Evolutionary conservation across 2,113 vertebrate species (phyloP).

Genomic region (Zapus hudsonius): DNA sequence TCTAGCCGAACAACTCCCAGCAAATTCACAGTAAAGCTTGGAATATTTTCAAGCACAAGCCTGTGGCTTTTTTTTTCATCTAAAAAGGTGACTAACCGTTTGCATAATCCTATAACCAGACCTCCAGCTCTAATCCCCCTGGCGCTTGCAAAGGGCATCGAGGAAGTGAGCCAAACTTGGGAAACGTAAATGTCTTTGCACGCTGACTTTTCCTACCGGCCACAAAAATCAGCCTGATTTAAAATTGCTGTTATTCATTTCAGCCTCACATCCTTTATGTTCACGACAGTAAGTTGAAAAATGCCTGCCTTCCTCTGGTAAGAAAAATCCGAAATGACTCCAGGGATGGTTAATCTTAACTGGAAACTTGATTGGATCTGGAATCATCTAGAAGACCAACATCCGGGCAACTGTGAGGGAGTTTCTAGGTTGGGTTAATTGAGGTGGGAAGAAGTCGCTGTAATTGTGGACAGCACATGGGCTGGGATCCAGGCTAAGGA

Average conservation of each 20-base stretch:
- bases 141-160: slow-evolving; percentile 67
- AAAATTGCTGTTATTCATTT: slow-evolving; percentile 50
- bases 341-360: neutral
- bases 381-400: no score
- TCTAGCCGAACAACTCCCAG: slow-evolving; percentile 64
- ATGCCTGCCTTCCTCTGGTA: neutral
- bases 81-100: slow-evolving; percentile 74
- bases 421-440: no score
- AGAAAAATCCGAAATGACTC: slow-evolving; percentile 39
- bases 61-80: slow-evolving; percentile 74
- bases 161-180: slow-evolving; percentile 56
- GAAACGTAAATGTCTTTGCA: slow-evolving; percentile 64
- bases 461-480: no score
- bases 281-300: slow-evolving; percentile 31
- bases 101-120: slow-evolving; percentile 74
- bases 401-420: no score
- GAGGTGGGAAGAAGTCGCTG: no score
- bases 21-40: slow-evolving; percentile 2
- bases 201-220: slow-evolving; percentile 47
- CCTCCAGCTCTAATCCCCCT: slow-evolving; percentile 68
- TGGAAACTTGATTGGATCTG: no score
- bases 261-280: slow-evolving; percentile 45
- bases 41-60: slow-evolving; percentile 67
- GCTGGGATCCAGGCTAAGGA: no score
- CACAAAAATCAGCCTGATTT: slow-evolving; percentile 37